Percentiles rank a stretch among this genome's conserved stretches.
These are phyloP conservation scores for Tiliacea citrago DNA, from an alignment of 2,888 invertebrate genomes.

Conservation along the genomic window DNA sequence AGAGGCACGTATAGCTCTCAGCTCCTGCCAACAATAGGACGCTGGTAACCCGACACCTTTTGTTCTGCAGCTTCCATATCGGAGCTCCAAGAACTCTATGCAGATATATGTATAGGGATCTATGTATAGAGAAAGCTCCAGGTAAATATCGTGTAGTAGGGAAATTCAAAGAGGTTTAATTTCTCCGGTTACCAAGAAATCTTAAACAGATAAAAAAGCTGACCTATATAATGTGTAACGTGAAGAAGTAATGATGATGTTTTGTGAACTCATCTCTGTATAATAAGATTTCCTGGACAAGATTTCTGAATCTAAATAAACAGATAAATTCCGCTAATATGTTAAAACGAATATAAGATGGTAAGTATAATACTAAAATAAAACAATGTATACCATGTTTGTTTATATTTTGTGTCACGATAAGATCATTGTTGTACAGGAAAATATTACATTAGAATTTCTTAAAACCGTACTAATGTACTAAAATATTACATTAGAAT, in stretches of 20 bases:
- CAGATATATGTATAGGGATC: background rate
- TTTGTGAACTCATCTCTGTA: background rate
- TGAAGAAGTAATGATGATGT: too few relatives aligned
- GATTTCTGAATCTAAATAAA: too few relatives aligned
- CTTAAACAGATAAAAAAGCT: background rate
- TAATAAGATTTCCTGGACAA: background rate
- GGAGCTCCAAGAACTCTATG: constrained; percentile 1
- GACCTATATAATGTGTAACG: constrained; percentile 11
- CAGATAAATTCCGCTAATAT: background rate
- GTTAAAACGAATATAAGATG: background rate
- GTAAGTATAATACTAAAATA: background rate
- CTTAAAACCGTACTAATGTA: background rate
- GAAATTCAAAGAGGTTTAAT: background rate
- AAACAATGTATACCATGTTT: background rate
- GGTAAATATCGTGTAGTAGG: constrained; percentile 15
- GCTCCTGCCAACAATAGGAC: constrained; percentile 37
- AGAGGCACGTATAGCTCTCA: constrained; percentile 4
- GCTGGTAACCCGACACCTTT: constrained; percentile 48
- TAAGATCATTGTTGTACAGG: background rate
- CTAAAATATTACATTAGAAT: background rate
- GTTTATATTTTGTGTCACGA: background rate
- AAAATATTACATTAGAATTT: background rate
- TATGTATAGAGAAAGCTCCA: constrained; percentile 1
- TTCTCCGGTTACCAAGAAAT: background rate
- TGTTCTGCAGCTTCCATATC: constrained; percentile 53